A percentile compares a stretch with the other conserved stretches of the same genome.
Evolutionary conservation across 2,888 invertebrate genomes (phyloP).

Genomic region (Oxytorus armatus): DNA sequence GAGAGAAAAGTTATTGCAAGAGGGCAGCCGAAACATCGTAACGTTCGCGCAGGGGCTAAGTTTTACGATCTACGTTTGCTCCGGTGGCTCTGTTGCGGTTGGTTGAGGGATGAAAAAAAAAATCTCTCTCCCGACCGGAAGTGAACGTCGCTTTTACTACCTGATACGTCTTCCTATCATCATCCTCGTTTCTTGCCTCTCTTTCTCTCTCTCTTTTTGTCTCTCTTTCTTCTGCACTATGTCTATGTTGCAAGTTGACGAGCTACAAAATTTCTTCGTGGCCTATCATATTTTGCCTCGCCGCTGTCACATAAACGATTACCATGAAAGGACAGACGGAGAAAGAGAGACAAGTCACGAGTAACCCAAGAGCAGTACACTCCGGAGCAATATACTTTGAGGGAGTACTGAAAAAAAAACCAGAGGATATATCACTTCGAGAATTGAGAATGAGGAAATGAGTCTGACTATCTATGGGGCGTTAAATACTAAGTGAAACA

Average conservation of each 20-base stretch:
- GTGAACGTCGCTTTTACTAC: constrained; percentile 59
- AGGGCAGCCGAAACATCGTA: constrained; percentile 71
- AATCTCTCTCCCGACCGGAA: constrained; percentile 57
- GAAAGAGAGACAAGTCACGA: constrained; percentile 16
- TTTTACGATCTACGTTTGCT: constrained; percentile 75
- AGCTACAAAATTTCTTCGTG: constrained; percentile 37
- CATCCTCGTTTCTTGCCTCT: constrained; percentile 8
- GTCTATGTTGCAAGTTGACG: not conserved
- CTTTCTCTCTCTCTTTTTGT: not conserved
- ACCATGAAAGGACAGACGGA: constrained; percentile 43
- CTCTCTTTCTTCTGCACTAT: not conserved
- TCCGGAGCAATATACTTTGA: not conserved
- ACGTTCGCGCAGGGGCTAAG: constrained; percentile 70
- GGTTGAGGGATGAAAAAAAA: constrained; percentile 17
- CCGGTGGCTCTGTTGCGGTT: constrained; percentile 55
- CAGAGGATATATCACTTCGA: not conserved
- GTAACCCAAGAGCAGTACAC: constrained; percentile 27
- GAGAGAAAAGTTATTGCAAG: constrained; percentile 75
- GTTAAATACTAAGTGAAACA: too few species aligned
- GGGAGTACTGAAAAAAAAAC: not conserved
- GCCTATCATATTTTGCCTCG: constrained; percentile 43
- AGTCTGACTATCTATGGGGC: not conserved
- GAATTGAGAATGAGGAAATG: not conserved
- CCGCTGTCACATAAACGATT: constrained; percentile 53
- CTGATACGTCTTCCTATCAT: constrained; percentile 61